Evolutionary conservation across 2,113 vertebrate species (phyloP).

Genomic region (Heterochromis multidens): DNA sequence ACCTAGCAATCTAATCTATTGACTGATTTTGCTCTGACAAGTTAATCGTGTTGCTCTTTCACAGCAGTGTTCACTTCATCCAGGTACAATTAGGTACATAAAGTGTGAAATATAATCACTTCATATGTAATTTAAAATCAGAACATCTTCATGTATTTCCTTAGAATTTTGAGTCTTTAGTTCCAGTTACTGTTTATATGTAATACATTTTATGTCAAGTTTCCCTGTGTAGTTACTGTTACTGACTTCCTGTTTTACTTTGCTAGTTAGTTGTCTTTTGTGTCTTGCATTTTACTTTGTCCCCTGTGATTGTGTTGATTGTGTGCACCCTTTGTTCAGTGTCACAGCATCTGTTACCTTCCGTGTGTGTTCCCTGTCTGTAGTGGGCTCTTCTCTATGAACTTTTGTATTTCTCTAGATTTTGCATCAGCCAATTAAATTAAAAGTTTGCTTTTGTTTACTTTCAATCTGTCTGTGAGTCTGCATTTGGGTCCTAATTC

Average conservation of each 20-base stretch:
- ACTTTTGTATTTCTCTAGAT: background rate
- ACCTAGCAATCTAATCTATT: background rate
- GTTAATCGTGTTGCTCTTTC: background rate
- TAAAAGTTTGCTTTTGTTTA: background rate
- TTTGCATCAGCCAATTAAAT: background rate
- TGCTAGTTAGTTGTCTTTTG: too few relatives aligned
- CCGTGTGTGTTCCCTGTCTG: too few relatives aligned
- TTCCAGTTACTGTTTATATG: too few relatives aligned
- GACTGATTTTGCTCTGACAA: background rate
- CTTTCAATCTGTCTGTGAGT: background rate
- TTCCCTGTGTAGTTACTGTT: too few relatives aligned
- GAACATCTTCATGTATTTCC: background rate
- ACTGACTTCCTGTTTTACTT: too few relatives aligned
- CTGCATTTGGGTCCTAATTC: background rate
- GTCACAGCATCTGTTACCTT: too few relatives aligned
- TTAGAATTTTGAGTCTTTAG: background rate
- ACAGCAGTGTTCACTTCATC: accelerated
- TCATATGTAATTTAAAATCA: background rate
- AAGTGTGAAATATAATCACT: background rate
- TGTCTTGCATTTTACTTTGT: too few relatives aligned
- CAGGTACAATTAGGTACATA: background rate
- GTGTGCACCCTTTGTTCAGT: too few relatives aligned
- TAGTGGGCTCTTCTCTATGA: too few relatives aligned
- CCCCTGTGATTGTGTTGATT: too few relatives aligned
- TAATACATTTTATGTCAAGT: too few relatives aligned